These are phyloP conservation scores for Hypena proboscidalis DNA, from an alignment of 2,888 invertebrate genomes.

Conservation along the genomic window DNA sequence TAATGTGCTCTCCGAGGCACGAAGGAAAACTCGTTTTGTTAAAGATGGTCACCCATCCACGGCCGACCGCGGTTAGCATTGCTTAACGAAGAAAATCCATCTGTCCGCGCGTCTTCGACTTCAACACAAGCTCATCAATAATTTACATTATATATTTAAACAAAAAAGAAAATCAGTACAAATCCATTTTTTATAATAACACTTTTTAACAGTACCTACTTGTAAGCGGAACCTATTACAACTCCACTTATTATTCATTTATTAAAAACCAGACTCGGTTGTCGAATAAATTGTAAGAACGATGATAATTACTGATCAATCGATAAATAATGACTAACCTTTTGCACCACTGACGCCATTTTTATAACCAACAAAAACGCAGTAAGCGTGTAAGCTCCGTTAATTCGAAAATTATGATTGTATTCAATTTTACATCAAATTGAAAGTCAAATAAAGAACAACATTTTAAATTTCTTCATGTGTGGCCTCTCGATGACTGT, in stretches of 20 bases:
- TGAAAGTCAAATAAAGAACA: conserved; percentile 32
- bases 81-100: too few relatives aligned
- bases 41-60: too few relatives aligned
- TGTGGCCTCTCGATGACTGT: conserved; percentile 48
- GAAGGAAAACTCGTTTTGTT: too few relatives aligned
- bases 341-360: conserved; percentile 26
- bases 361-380: conserved; percentile 17
- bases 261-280: conserved; percentile 25
- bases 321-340: conserved; percentile 27
- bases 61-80: too few relatives aligned
- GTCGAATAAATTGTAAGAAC: conserved; percentile 25
- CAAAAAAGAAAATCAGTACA: too few relatives aligned
- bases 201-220: conserved; percentile 12
- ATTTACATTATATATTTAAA: too few relatives aligned
- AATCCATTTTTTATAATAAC: not conserved
- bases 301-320: conserved; percentile 28
- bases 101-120: too few relatives aligned
- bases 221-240: conserved; percentile 18
- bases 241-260: conserved; percentile 23
- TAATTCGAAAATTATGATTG: conserved; percentile 42
- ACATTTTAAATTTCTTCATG: conserved; percentile 50
- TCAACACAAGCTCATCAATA: too few relatives aligned
- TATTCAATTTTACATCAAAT: conserved; percentile 34
- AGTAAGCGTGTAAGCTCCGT: conserved; percentile 18
- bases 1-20: too few relatives aligned